Base-by-base conservation (phyloP, 2,888 invertebrate species). In the Leptopilina syphax region DNA sequence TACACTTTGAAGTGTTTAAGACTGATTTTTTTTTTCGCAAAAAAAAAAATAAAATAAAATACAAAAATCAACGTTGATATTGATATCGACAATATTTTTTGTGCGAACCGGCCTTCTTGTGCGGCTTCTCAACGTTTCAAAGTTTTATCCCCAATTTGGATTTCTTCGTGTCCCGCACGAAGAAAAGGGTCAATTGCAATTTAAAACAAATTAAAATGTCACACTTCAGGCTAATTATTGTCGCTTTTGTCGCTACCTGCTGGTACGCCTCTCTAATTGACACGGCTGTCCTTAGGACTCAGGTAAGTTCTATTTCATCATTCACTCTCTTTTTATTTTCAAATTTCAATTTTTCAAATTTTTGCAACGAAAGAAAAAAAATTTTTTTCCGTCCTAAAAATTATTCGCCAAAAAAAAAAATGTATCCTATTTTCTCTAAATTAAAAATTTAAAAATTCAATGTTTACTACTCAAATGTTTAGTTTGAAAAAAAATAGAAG, bases 201-300 rank as follows among this genome's bases (percentile, higher is more conserved):
- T 41, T 41, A 57, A 54, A 66, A 81, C 70, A 63, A 63, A 63
- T 18, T 50, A 84, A 81, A 81, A 88, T 88, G 87, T 85, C 86
- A 79, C 78, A 81, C 76, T 54, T 85, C 54, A 84, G 83, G 81
- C 78, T 85, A 77, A 70, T 86, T 65, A 67, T 84, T 73, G 60
- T 84, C 65, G 79, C 82, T 68, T 77, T 85, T 76, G 80, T 86
- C 65, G 84, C 85, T 63, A 78, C 81, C 68, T 79, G 86, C 70
- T 86, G 84, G 82, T 88, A 84, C 84, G 84, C 84, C 41, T 76
- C 86, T n/a, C 77, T 87, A 78, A 86, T 84, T 80, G 84, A 88
- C 79, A 86, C 87, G 6, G 88, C 88, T 6, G 86, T 86, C 10
- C 84, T 87, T 6, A 84, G 85, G 41, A 76, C 84, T 5, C 85